Evolutionary conservation across 1,140 invertebrate genomes (phyloP).

Genomic region (Grapholita molesta): DNA sequence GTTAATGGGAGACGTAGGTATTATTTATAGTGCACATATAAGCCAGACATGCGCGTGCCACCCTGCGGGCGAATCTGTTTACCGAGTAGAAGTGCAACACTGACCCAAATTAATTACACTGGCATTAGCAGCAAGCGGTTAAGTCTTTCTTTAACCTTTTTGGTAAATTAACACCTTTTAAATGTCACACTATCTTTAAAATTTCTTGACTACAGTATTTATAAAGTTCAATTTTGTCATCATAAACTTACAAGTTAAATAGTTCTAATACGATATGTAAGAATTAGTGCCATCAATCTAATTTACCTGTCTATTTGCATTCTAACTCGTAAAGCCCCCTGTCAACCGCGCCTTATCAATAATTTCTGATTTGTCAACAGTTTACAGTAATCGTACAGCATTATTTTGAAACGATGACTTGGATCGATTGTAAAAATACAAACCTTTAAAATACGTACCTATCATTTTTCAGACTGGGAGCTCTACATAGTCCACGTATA

Average conservation of each 20-base stretch:
- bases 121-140: neutral
- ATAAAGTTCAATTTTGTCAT: no score
- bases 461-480: no score
- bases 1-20: neutral
- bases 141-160: no score
- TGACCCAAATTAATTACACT: neutral
- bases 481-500: no score
- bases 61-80: neutral
- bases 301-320: neutral
- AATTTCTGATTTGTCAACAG: neutral
- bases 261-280: no score
- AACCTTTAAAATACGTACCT: no score
- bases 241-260: no score
- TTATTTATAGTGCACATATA: neutral
- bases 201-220: no score
- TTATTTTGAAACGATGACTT: neutral
- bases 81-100: neutral
- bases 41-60: neutral
- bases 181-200: no score
- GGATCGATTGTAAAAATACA: neutral
- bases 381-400: neutral
- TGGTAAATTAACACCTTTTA: no score
- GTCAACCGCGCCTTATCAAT: neutral
- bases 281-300: no score
- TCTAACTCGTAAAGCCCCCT: neutral